Percentiles rank a stretch among this genome's conserved stretches.
These are phyloP conservation scores for Cotesia chilonis DNA, from an alignment of 1,140 invertebrate species.

Conservation along the genomic window DNA sequence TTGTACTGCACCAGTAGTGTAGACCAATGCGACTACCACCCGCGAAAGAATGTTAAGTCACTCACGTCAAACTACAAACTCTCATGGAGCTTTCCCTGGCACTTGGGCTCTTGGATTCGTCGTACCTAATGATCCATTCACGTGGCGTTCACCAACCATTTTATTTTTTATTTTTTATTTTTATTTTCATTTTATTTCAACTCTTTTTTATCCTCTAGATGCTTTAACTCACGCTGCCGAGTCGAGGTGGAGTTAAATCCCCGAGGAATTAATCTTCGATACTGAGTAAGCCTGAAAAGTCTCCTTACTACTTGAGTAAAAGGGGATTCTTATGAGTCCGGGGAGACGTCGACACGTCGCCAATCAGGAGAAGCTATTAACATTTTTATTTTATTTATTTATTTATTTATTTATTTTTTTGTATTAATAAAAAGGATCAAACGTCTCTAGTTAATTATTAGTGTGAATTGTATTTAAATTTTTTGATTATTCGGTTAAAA, in stretches of 20 bases:
- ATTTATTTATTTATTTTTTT: background rate
- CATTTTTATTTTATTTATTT: background rate
- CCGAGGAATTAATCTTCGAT: conserved; percentile 35
- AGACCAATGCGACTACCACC: background rate
- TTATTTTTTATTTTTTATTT: background rate
- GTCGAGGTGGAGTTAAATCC: conserved; percentile 8
- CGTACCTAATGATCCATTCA: conserved; percentile 38
- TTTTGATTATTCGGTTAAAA: too few species aligned
- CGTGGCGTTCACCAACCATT: conserved; percentile 27
- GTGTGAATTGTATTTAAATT: too few species aligned
- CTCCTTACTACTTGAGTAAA: conserved; percentile 11
- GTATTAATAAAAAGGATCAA: background rate
- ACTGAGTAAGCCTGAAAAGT: conserved; percentile 27
- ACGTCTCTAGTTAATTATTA: too few species aligned
- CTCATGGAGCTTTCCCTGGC: conserved; percentile 20
- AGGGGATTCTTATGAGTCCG: conserved; percentile 22
- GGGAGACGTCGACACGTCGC: background rate
- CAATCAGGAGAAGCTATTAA: background rate
- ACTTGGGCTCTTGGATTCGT: conserved; percentile 34
- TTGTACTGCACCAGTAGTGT: too few species aligned
- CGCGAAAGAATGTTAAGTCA: conserved; percentile 23
- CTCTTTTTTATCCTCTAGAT: background rate
- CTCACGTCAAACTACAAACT: conserved; percentile 2
- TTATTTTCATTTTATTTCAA: background rate
- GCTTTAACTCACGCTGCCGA: conserved; percentile 1